These are phyloP conservation scores for Micronisus gabar DNA, from an alignment of 2,113 vertebrate genomes.

Conservation along the genomic window DNA sequence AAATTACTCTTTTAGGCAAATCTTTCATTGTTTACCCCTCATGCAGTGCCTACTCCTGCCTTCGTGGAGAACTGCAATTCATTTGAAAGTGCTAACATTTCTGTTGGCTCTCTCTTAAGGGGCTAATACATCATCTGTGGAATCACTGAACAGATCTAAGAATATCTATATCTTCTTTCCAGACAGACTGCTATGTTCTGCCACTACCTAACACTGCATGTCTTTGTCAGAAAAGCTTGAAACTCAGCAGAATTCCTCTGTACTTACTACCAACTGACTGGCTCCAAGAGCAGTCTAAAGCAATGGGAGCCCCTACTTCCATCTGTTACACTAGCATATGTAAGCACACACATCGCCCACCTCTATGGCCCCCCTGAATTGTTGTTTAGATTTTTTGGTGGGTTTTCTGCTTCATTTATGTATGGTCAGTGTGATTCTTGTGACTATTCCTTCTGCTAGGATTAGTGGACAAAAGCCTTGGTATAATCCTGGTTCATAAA, in stretches of 20 bases:
- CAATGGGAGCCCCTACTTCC: not conserved
- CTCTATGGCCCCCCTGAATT: fast-evolving
- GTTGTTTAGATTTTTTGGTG: not conserved
- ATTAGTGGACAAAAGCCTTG: not conserved
- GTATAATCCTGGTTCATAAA: not conserved
- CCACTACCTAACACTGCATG: not conserved
- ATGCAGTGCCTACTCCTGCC: not conserved
- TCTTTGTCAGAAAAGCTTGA: not conserved
- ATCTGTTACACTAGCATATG: not conserved
- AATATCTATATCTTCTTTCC: not conserved
- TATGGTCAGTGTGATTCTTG: not conserved
- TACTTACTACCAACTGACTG: not conserved
- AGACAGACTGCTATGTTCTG: not conserved
- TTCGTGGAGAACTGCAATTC: not conserved
- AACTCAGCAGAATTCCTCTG: not conserved
- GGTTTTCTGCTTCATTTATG: not conserved
- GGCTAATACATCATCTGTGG: not conserved
- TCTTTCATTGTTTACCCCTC: not conserved
- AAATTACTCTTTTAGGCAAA: not conserved
- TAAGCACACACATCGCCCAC: fast-evolving
- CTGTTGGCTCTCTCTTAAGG: not conserved
- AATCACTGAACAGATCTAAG: not conserved
- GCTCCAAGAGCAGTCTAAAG: not conserved
- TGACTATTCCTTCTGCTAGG: not conserved
- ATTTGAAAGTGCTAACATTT: not conserved